Evolutionary conservation across 2,797 vertebrate species (phyloP).

Genomic region (Labroides dimidiatus): DNA sequence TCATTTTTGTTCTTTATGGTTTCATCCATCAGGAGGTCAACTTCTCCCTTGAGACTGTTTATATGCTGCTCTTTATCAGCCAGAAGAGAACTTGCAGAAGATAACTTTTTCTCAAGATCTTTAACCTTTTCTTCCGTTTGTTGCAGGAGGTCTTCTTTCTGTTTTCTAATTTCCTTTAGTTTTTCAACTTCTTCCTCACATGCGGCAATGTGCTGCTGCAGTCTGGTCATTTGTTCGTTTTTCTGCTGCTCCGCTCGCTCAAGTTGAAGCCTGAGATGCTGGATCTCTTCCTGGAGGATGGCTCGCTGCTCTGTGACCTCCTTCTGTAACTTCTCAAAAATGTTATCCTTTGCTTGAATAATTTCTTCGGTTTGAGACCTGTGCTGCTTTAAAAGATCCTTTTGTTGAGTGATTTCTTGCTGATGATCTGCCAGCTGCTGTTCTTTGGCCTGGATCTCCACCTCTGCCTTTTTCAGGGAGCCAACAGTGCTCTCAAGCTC

Average conservation of each 20-base stretch:
- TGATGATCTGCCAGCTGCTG: slow-evolving; percentile 70
- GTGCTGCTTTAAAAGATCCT: slow-evolving; percentile 70
- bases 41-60: slow-evolving; percentile 60
- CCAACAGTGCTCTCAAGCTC: slow-evolving; percentile 79
- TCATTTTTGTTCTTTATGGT: slow-evolving; percentile 49
- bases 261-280: slow-evolving; percentile 58
- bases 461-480: slow-evolving; percentile 75
- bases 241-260: slow-evolving; percentile 61
- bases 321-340: slow-evolving; percentile 43
- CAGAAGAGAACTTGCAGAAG: slow-evolving; percentile 49
- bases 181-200: slow-evolving; percentile 65
- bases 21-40: slow-evolving; percentile 47
- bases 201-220: slow-evolving; percentile 57
- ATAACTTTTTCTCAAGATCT: slow-evolving; percentile 58
- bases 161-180: slow-evolving; percentile 58
- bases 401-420: slow-evolving; percentile 64
- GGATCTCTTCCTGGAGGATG: slow-evolving; percentile 59
- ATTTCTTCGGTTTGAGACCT: slow-evolving; percentile 33
- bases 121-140: slow-evolving; percentile 71
- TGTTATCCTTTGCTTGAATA: slow-evolving; percentile 56
- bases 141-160: slow-evolving; percentile 50
- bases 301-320: slow-evolving; percentile 55
- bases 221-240: slow-evolving; percentile 40
- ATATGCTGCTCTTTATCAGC: slow-evolving; percentile 78
- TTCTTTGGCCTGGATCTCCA: slow-evolving; percentile 76